phyloP scores from a whole-genome alignment of 2,888 invertebrate genomes.

The Aphodius sticticus region DNA sequence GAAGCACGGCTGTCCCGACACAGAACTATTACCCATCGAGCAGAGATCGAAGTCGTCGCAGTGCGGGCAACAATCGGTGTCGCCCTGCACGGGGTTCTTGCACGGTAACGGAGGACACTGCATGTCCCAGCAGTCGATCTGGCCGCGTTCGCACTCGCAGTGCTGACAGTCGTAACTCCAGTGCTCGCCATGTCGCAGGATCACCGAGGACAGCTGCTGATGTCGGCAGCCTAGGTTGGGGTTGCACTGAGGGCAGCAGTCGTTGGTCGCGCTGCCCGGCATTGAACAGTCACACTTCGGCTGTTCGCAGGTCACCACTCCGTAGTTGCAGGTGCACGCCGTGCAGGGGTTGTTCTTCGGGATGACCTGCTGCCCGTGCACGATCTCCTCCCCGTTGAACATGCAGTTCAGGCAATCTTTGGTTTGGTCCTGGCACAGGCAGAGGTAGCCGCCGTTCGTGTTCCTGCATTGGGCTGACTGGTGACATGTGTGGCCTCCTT shows the following conservation, averaged over 20 bases:
- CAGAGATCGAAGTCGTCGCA: slow-evolving; percentile 71
- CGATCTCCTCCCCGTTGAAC: slow-evolving; percentile 72
- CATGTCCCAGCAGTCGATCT: slow-evolving; percentile 89
- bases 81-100: slow-evolving; percentile 66
- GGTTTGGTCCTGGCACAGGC: slow-evolving; percentile 69
- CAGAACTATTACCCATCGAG: slow-evolving; percentile 50
- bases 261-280: slow-evolving; percentile 62
- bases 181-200: slow-evolving; percentile 81
- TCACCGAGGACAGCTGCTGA: slow-evolving; percentile 79
- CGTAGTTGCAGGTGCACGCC: slow-evolving; percentile 64
- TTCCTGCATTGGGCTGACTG: slow-evolving; percentile 80
- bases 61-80: slow-evolving; percentile 74
- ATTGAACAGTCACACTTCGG: slow-evolving; percentile 74
- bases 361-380: slow-evolving; percentile 65
- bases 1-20: slow-evolving; percentile 66
- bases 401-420: slow-evolving; percentile 77
- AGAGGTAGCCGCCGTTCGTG: slow-evolving; percentile 80
- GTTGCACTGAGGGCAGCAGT: slow-evolving; percentile 86
- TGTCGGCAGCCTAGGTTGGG: slow-evolving; percentile 77
- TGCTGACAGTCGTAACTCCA: slow-evolving; percentile 94
- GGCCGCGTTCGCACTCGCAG: slow-evolving; percentile 90
- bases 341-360: slow-evolving; percentile 60
- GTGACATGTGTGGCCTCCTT: slow-evolving; percentile 81
- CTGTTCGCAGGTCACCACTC: slow-evolving; percentile 74
- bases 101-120: slow-evolving; percentile 79